Base-by-base conservation (phyloP, 2,113 vertebrate species). In the Pseudopodoces humilis region DNA sequence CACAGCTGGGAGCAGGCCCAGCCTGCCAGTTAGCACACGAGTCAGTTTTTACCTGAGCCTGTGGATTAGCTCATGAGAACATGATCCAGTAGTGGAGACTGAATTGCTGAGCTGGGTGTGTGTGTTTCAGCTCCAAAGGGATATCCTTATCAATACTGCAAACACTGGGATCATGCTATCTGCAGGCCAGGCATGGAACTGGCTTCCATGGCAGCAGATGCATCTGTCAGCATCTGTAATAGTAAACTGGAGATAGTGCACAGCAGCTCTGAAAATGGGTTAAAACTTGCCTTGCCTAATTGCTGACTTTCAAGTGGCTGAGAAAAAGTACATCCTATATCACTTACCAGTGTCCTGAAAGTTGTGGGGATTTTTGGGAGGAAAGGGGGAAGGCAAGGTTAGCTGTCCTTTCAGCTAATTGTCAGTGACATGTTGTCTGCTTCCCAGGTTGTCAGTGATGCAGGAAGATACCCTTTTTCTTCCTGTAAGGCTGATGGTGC, bases 121-220 rank as follows among this genome's bases (percentile, higher is more conserved):
- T 46, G 47, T 0, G 2, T 71, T 78, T 87, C 74, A 16, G 41
- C 74, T 93, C 62, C 81, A 25, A 12, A 70, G 35, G 15, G n/a
- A 28, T 63, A 27, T 85, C 39, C 20, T 87, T 72, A 49, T 55
- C 35, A 60, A 9, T 72, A 8, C 27, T 78, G 35, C 33, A 41
- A 25, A 24, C n/a, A 15, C 28, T 69, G 44, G 33, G 31, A 28
- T 52, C 2, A 0, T 24, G 15, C 28, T 70, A 0, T 59, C 39
- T 44, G 30, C 31, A 49, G 53, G 19, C 50, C 69, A 78, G 58
- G 58, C 53, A 12, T 79, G 49, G 60, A 63, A 6, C 15, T n/a
- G 53, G 24, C 56, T 81, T 37, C 1, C 0, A 3, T 60, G 41
- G 33, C 9, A 82, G 74, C 39, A 52, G 77, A 28, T 81, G 13